Percentiles rank a stretch among this genome's conserved stretches.
Evolutionary conservation across 2,113 vertebrate species (phyloP).

Genomic region (Python bivittatus): DNA sequence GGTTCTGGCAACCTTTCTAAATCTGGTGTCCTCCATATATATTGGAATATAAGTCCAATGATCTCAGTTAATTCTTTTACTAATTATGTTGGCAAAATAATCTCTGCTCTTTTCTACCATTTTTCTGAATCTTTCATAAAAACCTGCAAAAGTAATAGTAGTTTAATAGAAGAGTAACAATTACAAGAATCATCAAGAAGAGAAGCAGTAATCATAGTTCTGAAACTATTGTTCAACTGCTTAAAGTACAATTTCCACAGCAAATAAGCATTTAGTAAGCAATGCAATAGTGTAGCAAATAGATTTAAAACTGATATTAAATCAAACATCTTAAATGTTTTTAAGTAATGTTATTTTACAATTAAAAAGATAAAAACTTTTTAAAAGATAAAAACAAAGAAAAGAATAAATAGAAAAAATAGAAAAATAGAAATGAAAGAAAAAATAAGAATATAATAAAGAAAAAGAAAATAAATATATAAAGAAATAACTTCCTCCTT

Average conservation of each 20-base stretch:
- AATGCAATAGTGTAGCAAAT: neutral
- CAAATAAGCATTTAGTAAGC: neutral
- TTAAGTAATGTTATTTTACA: too few species aligned
- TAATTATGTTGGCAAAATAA: neutral
- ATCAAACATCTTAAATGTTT: neutral
- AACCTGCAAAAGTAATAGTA: neutral
- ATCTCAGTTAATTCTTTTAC: neutral
- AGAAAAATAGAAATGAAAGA: too few species aligned
- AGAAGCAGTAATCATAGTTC: neutral
- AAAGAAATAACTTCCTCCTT: too few species aligned
- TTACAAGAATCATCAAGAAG: neutral
- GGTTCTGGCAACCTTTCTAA: neutral
- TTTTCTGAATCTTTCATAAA: neutral
- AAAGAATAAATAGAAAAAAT: too few species aligned
- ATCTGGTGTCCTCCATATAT: neutral
- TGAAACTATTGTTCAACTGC: neutral
- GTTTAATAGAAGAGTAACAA: neutral
- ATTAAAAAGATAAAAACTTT: too few species aligned
- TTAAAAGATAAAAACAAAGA: too few species aligned
- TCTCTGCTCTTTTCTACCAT: neutral
- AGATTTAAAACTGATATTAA: neutral
- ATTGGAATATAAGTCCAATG: neutral
- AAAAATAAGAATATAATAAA: too few species aligned
- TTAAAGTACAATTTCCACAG: neutral
- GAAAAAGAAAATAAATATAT: too few species aligned